These are phyloP conservation scores for Arremon brunneinucha DNA, from an alignment of 2,797 vertebrate species.

Conservation along the genomic window DNA sequence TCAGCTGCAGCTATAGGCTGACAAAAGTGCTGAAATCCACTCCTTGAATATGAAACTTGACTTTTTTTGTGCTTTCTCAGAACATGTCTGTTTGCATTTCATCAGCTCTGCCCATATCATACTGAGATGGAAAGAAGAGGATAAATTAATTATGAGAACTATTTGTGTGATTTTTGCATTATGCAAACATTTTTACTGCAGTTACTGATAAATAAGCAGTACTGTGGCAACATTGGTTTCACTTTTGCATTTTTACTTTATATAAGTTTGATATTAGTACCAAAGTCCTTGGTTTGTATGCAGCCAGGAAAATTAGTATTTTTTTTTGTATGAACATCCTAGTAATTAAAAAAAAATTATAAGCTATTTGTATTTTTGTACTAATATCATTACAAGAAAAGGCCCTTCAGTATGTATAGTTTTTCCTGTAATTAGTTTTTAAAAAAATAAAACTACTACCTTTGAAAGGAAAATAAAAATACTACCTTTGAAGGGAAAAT, in stretches of 20 bases:
- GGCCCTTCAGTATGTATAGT: not conserved
- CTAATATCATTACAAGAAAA: not conserved
- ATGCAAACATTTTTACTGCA: not conserved
- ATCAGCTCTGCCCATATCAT: not conserved
- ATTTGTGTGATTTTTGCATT: conserved; percentile 12
- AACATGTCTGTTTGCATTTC: not conserved
- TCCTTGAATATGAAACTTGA: not conserved
- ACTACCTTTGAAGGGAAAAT: not conserved
- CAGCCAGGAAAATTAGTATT: not conserved
- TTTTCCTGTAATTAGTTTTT: not conserved
- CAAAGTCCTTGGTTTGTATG: not conserved
- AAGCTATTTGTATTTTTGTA: not conserved
- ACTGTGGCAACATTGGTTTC: not conserved
- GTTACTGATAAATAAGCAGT: not conserved
- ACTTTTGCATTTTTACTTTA: not conserved
- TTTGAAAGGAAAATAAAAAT: not conserved
- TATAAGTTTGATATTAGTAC: not conserved
- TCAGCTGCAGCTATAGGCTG: not conserved
- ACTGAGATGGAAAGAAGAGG: not conserved
- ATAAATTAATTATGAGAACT: conserved; percentile 35
- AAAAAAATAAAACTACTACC: not conserved
- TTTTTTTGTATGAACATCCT: not conserved
- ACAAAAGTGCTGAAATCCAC: not conserved
- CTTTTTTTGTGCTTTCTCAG: not conserved
- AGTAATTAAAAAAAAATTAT: not conserved